A percentile compares a stretch with the other conserved stretches of the same genome.
Conservation (phyloP, 2,797 vertebrate species). For the Melanotaenia maccullochi region DNA sequence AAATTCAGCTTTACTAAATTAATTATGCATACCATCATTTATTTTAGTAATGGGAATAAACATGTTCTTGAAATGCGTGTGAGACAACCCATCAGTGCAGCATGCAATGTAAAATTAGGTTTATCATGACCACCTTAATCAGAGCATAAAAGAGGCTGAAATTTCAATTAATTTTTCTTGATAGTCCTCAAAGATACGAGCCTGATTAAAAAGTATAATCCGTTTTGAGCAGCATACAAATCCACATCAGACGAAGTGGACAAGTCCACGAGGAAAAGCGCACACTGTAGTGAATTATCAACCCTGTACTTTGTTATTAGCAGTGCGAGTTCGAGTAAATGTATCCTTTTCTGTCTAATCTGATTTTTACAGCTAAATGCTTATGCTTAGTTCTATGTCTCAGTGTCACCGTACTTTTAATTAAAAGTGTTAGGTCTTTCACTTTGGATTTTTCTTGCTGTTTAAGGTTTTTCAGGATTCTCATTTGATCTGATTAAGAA, state of each 20-base stretch:
- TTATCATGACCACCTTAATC: slow-evolving; percentile 72
- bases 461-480: slow-evolving; percentile 54
- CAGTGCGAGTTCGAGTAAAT: slow-evolving; percentile 68
- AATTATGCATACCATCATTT: slow-evolving; percentile 49
- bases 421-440: slow-evolving; percentile 70
- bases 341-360: slow-evolving; percentile 75
- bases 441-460: slow-evolving; percentile 66
- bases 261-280: slow-evolving; percentile 41
- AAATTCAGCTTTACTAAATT: slow-evolving; percentile 31
- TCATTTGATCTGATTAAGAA: slow-evolving; percentile 43
- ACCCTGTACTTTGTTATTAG: slow-evolving; percentile 51
- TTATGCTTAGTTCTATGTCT: slow-evolving; percentile 52
- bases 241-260: slow-evolving; percentile 61
- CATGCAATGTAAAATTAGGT: slow-evolving; percentile 44
- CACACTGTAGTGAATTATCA: slow-evolving; percentile 14
- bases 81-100: slow-evolving; percentile 29
- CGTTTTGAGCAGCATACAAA: slow-evolving; percentile 73
- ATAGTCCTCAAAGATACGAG: slow-evolving; percentile 72
- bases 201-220: slow-evolving; percentile 77
- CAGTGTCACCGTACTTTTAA: slow-evolving; percentile 70
- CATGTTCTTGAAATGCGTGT: slow-evolving; percentile 32
- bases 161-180: slow-evolving; percentile 78
- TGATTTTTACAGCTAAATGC: slow-evolving; percentile 72
- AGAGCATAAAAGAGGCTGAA: slow-evolving; percentile 67
- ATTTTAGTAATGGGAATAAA: slow-evolving; percentile 37